Base-by-base conservation (phyloP, 64 coral and sea anemone genomes). In the Montipora capricornis region DNA sequence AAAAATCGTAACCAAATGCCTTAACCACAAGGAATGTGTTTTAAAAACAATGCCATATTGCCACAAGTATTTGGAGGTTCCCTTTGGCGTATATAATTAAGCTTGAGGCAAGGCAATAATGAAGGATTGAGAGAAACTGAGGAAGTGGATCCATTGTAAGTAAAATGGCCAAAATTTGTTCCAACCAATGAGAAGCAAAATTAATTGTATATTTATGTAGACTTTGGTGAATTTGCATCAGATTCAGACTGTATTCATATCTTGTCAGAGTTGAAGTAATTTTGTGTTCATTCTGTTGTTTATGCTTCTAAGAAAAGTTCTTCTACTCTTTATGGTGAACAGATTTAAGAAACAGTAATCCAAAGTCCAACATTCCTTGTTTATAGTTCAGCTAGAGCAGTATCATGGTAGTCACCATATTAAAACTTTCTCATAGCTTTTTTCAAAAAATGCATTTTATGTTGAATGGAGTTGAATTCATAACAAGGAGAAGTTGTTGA, bases 161-260 rank as follows among this genome's bases (percentile, higher is more conserved):
- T 37, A 84, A 37, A 67, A 84, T 48, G 46, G 37, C 45, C 64
- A 58, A 68, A 47, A 84, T 68, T 12, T 9, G 11, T 86, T 2
- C 7, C 58, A 47, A 73, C 82, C 82, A 86, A 86, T 86, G 6
- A 68, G 66, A 49, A 6, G 3, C 9, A 9, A 71, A 57, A 11
- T 8, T 57, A 11, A 59, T 73, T 71, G 17, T 84, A 49, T 47
- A 66, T 29, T 2, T 37, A 37, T 37, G 37, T 59, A 84, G 81
- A 84, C 81, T 64, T 26, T 73, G 4, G 1, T n/a, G 66, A 86
- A 86, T 86, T 86, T 86, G 66, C 82, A 86, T 86, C 67, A 20
- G 82, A 22, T 71, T 67, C 66, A 86, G 82, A 86, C 82, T 86
- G 4, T 84, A 67, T 71, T 86, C 82, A 86, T 86, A 44, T 86